Evolutionary conservation across 2,888 invertebrate genomes (phyloP).

Genomic region (Epicampocera succincta): DNA sequence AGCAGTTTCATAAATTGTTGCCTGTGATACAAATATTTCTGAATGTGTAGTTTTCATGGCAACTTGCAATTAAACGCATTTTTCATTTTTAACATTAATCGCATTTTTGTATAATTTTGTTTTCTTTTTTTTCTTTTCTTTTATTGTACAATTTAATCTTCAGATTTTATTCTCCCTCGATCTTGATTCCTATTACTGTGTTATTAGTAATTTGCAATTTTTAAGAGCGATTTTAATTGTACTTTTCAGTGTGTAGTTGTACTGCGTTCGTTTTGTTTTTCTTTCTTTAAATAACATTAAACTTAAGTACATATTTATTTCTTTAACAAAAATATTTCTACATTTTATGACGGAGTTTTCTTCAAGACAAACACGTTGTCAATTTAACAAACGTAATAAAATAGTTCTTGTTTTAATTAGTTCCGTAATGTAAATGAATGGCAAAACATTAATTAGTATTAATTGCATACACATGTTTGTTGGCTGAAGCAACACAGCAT

Average conservation of each 20-base stretch:
- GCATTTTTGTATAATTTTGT: conserved; percentile 47
- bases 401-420: conserved; percentile 52
- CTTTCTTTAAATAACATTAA: conserved; percentile 3
- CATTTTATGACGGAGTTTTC: conserved; percentile 44
- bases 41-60: conserved; percentile 25
- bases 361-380: conserved; percentile 9
- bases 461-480: conserved; percentile 1
- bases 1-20: conserved; percentile 33
- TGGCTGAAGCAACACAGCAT: neutral
- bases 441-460: conserved; percentile 34
- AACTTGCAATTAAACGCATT: conserved; percentile 65
- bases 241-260: neutral
- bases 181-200: neutral
- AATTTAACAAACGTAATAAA: conserved; percentile 19
- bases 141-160: neutral
- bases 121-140: conserved; percentile 4
- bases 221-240: conserved; percentile 14
- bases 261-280: neutral
- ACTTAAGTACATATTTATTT: neutral
- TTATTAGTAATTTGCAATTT: conserved; percentile 43
- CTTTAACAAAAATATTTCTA: conserved; percentile 7
- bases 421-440: conserved; percentile 53
- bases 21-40: conserved; percentile 38
- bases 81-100: conserved; percentile 65
- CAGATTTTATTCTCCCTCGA: neutral